Percentiles rank a stretch among this genome's conserved stretches.
Conservation (phyloP, 2,113 vertebrate species). For the Malurus cyaneus region DNA sequence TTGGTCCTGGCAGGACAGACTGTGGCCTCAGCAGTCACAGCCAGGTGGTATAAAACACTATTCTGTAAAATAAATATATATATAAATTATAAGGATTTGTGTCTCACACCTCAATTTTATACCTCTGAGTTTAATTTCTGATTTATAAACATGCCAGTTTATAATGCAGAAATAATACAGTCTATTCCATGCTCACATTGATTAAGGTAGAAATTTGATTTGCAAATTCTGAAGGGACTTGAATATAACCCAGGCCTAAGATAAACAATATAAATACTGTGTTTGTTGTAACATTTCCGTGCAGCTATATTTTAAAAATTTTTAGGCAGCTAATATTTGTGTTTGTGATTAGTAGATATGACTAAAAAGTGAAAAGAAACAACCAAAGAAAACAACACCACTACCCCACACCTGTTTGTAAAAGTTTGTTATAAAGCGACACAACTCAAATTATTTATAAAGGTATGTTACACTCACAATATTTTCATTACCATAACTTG, state of each 20-base stretch:
- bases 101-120: background rate
- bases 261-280: background rate
- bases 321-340: background rate
- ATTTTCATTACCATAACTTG: background rate
- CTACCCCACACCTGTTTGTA: background rate
- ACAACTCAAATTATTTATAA: constrained; percentile 32
- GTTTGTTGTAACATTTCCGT: background rate
- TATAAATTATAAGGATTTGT: background rate
- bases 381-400: background rate
- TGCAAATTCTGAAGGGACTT: background rate
- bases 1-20: background rate
- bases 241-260: background rate
- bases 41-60: background rate
- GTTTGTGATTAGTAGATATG: background rate
- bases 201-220: background rate
- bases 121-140: background rate
- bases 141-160: background rate
- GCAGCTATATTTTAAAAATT: background rate
- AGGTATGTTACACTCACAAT: background rate
- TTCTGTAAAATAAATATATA: background rate
- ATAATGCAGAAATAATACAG: background rate
- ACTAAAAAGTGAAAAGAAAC: background rate
- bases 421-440: background rate
- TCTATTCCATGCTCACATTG: background rate
- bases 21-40: background rate